A percentile compares a stretch with the other conserved stretches of the same genome.
Conservation (phyloP, 2,888 invertebrate species). For the Zeuzera pyrina region DNA sequence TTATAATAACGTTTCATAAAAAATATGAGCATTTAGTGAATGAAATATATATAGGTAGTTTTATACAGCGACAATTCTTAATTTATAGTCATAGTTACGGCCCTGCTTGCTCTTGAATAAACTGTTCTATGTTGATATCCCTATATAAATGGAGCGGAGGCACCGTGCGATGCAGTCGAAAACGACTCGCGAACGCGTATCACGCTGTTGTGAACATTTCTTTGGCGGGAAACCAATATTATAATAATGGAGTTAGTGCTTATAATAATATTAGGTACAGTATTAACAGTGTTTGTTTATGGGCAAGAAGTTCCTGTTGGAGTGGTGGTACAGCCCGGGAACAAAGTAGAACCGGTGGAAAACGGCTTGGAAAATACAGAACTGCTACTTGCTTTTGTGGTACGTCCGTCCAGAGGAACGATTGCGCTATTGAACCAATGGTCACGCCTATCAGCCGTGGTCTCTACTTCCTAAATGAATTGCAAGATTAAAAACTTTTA, state of each 20-base stretch:
- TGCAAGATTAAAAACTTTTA: not conserved
- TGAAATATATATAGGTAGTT: too few species aligned
- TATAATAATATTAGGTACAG: slow-evolving; percentile 26
- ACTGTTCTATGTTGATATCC: slow-evolving; percentile 29
- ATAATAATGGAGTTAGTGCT: slow-evolving; percentile 27
- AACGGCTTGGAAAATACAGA: slow-evolving; percentile 36
- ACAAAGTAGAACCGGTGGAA: slow-evolving; percentile 20
- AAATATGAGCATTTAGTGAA: too few species aligned
- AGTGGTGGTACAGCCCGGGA: slow-evolving; percentile 25
- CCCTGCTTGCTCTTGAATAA: not conserved
- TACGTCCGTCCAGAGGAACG: slow-evolving; percentile 28
- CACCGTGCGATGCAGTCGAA: slow-evolving; percentile 55
- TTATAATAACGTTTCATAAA: too few species aligned
- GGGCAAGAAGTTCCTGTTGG: slow-evolving; percentile 24
- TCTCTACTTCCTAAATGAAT: not conserved
- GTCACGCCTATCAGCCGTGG: not conserved
- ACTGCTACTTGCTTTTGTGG: slow-evolving; percentile 47
- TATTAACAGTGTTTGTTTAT: slow-evolving; percentile 21
- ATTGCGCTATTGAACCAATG: slow-evolving; percentile 22
- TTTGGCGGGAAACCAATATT: slow-evolving; percentile 19
- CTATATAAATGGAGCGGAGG: slow-evolving; percentile 61
- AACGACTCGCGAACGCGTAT: slow-evolving; percentile 55
- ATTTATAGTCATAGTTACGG: too few species aligned
- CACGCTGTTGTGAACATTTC: slow-evolving; percentile 21
- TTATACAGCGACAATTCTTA: too few species aligned